Conservation (phyloP, 1,140 invertebrate species). For the Leptestheria dahalacensis region DNA sequence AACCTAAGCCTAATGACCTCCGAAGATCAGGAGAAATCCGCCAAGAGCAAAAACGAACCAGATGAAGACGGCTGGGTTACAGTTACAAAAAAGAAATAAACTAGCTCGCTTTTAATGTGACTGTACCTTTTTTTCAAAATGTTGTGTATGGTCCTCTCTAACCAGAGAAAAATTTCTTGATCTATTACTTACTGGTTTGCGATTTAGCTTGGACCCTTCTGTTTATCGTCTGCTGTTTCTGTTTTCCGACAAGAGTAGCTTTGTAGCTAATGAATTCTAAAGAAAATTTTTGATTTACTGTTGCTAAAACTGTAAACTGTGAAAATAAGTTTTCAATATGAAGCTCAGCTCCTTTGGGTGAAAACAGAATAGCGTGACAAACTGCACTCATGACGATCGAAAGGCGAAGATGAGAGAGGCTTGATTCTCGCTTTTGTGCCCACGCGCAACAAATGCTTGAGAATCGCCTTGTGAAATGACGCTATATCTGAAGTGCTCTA, state of each 20-base stretch:
- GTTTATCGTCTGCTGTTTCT: background rate
- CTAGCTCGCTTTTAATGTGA: slow-evolving; percentile 22
- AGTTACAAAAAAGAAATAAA: slow-evolving; percentile 10
- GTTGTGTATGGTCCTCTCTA: background rate
- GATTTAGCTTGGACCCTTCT: background rate
- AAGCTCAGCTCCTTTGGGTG: background rate
- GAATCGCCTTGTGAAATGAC: slow-evolving; percentile 3
- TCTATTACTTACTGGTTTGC: background rate
- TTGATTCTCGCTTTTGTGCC: background rate
- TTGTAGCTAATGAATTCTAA: slow-evolving; percentile 8
- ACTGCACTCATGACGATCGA: background rate
- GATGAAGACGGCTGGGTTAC: slow-evolving; percentile 15
- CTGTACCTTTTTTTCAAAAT: background rate
- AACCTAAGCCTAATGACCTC: background rate
- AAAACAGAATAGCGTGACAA: background rate
- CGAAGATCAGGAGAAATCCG: background rate
- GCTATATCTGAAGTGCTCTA: slow-evolving; percentile 3
- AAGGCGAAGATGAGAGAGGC: slow-evolving; percentile 5
- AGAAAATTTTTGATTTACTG: background rate
- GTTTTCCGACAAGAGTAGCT: background rate
- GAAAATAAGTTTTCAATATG: slow-evolving; percentile 10
- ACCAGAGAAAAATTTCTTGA: too few species aligned
- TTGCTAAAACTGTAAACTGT: background rate
- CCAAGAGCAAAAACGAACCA: slow-evolving; percentile 7
- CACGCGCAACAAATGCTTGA: background rate